A percentile compares a stretch with the other conserved stretches of the same genome.
These are phyloP conservation scores for Euwallacea fornicatus DNA, from an alignment of 1,140 invertebrate species.

Conservation along the genomic window DNA sequence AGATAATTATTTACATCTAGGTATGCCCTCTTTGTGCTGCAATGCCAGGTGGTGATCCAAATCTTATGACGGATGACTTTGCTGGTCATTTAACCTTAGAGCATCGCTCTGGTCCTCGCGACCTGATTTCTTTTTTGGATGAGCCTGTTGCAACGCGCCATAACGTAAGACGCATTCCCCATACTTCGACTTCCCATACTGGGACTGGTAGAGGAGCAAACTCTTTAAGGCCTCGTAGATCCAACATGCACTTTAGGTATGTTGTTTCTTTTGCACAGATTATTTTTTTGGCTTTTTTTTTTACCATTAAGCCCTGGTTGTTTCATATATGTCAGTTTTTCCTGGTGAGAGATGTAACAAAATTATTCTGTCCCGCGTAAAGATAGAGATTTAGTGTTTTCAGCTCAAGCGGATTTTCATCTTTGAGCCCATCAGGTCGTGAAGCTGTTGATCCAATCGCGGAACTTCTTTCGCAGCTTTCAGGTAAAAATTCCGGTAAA, in stretches of 20 bases:
- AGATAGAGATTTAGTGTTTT: conserved; percentile 48
- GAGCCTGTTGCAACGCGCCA: conserved; percentile 72
- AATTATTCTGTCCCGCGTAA: not conserved
- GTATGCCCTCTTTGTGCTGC: conserved; percentile 97
- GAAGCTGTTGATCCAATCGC: conserved; percentile 94
- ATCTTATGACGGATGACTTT: conserved; percentile 97
- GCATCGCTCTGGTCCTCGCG: conserved; percentile 83
- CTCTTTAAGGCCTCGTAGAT: conserved; percentile 68
- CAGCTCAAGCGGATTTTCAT: conserved; percentile 76
- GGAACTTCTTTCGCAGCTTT: conserved; percentile 89
- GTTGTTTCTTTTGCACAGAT: no score
- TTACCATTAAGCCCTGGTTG: no score
- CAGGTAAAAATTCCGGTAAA: conserved; percentile 48
- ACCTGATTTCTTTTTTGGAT: conserved; percentile 87
- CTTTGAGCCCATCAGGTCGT: conserved; percentile 79
- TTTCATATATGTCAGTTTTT: no score
- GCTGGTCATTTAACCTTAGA: conserved; percentile 93
- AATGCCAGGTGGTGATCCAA: conserved; percentile 93
- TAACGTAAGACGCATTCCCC: conserved; percentile 82
- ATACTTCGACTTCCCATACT: conserved; percentile 68
- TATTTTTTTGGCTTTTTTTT: no score
- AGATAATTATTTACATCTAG: conserved; percentile 49
- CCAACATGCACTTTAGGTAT: conserved; percentile 89
- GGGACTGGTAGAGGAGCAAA: conserved; percentile 56
- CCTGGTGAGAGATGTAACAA: not conserved